A percentile compares a stretch with the other conserved stretches of the same genome.
These are phyloP conservation scores for Eudasyphora cyanicolor DNA, from an alignment of 2,888 invertebrate genomes.

Conservation along the genomic window DNA sequence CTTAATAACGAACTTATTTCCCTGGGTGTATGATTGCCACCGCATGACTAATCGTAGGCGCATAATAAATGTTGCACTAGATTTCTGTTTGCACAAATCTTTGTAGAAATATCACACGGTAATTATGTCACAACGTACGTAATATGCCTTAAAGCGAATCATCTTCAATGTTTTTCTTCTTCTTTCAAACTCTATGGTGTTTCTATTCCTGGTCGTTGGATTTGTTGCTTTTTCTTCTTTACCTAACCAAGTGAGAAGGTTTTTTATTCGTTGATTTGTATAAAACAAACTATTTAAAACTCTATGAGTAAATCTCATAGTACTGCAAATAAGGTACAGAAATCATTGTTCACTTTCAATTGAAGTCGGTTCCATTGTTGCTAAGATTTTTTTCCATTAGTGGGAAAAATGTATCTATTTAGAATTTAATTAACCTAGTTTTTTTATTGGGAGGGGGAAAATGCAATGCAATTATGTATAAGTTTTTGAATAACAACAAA, in stretches of 20 bases:
- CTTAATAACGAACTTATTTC: no score
- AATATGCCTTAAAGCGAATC: slow-evolving; percentile 15
- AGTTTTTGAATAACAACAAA: background rate
- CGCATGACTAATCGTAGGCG: slow-evolving; percentile 18
- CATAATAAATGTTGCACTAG: slow-evolving; percentile 12
- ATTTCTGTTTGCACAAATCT: slow-evolving; percentile 18
- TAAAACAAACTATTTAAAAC: background rate
- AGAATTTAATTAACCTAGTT: slow-evolving; percentile 63
- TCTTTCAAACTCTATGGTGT: background rate
- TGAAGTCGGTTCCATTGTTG: slow-evolving; percentile 43
- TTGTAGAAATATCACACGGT: slow-evolving; percentile 32
- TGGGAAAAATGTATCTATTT: slow-evolving; percentile 51
- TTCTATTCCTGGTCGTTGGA: background rate
- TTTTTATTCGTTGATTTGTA: slow-evolving; percentile 1
- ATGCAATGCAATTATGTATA: background rate
- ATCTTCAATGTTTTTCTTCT: slow-evolving; percentile 19
- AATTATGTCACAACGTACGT: slow-evolving; percentile 46
- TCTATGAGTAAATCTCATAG: background rate
- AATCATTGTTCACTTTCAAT: slow-evolving; percentile 27
- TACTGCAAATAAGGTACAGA: background rate
- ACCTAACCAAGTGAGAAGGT: background rate
- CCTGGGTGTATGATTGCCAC: background rate
- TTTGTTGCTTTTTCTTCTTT: background rate
- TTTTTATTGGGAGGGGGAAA: slow-evolving; percentile 4
- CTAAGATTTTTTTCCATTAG: background rate